Base-by-base conservation (phyloP, 2,113 vertebrate species). In the Nothoprocta perdicaria region DNA sequence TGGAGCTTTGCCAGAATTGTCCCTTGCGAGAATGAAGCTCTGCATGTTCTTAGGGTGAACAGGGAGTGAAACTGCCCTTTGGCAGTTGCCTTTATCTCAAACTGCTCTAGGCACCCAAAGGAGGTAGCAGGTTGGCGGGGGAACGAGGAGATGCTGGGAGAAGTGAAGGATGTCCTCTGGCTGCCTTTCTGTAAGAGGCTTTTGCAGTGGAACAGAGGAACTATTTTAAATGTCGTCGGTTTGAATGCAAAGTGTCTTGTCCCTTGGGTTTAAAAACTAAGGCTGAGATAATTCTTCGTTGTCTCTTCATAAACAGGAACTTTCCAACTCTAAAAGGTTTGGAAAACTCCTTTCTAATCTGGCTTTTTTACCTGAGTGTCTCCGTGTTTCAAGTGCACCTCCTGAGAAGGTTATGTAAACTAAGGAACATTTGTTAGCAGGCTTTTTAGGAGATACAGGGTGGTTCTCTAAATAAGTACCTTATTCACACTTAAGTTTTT, bases 161-260 rank as follows among this genome's bases (percentile, higher is more conserved):
- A 83, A 89, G 76, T 50, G 41, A 71, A 77, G 65, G 88, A 88
- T 95, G 52, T 93, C 87, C 79, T 92, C 89, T 91, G 87, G 73
- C 88, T 94, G 43, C 66, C 5, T 84, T 95, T 93, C 87, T 95
- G 88, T 84, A 81, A 74, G 65, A 91, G n/a, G 41, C 55, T 50
- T 82, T 94, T 84, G 88, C 45, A 80, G 55, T 69, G 60, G 45
- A 86, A 40, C 18, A 69, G 83, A 76, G 62, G 79, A 88, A 61
- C 86, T 82, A 66, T 60, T 95, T 92, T 78, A 96, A 95, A 96
- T 96, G 93, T 92, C 94, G 94, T 87, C 91, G 50, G 43, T 94
- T 92, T 89, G 92, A 86, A 86, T 58, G 46, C 69, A 62, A 24
- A 23, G 33, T 61, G 69, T 77, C 69, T 76, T 80, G 76, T 92